Base-by-base conservation (phyloP, 2,113 vertebrate species). In the Gorsachius goisagi region DNA sequence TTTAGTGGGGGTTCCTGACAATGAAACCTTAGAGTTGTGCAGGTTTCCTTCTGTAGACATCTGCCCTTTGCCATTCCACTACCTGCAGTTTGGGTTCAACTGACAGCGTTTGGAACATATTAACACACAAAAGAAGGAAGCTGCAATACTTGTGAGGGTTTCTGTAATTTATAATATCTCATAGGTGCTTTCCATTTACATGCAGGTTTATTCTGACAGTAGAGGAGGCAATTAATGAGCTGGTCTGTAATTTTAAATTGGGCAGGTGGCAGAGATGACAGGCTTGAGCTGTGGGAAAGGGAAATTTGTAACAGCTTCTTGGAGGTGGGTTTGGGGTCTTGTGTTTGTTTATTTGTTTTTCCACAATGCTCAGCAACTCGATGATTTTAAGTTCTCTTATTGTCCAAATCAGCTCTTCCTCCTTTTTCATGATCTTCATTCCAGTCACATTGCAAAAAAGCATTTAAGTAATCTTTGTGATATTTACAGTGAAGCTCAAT, bases 401-500 rank as follows among this genome's bases (percentile, higher is more conserved):
- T 88, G 71, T 85, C 33, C 72, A 81, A 71, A 55, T 77, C 58
- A 47, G n/a, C 19, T 93, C 50, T 76, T 66, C 35, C 8, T 60
- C 45, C 13, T 49, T 88, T 78, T 77, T 81, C 8, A 1, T 26
- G 24, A 39, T 47, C 28, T 78, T 88, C 22, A 78, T 84, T 74
- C 78, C 44, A 88, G 78, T 82, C 76, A 58, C 55, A 74, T 74
- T 84, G 56, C 76, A 93, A 92, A 72, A 92, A 93, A 63, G 9
- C 15, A 5, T 93, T 85, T 68, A 94, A 80, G 67, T 94, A 68
- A 60, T 94, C 62, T 97, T 86, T 96, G 68, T 73, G 69, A 44
- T 95, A 72, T 80, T 93, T 97, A 91, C 73, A 77, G 62, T 68
- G 59, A 74, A 94, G 84, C 16, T 64, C 24, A 94, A 15, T 93